These are phyloP conservation scores for Pionites leucogaster DNA, from an alignment of 2,113 vertebrate species.

Conservation along the genomic window DNA sequence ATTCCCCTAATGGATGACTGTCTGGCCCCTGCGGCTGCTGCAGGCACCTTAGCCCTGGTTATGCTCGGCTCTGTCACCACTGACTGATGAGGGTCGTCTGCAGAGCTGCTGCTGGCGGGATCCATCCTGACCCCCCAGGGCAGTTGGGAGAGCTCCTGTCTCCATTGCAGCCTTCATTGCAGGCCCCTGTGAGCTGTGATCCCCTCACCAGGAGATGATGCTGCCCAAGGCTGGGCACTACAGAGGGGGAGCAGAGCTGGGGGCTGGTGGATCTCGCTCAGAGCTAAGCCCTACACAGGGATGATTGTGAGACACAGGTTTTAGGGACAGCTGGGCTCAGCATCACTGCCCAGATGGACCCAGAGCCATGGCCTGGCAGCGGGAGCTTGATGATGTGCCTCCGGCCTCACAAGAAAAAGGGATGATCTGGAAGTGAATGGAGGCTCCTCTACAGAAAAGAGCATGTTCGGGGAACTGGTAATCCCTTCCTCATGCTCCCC, in stretches of 20 bases:
- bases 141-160: background rate
- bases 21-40: background rate
- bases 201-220: background rate
- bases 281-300: background rate
- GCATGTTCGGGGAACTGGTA: background rate
- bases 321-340: background rate
- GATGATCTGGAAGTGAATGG: background rate
- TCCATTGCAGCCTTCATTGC: background rate
- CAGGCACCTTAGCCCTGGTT: background rate
- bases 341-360: background rate
- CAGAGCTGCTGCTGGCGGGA: background rate
- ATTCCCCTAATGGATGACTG: constrained; percentile 1
- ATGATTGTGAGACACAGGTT: background rate
- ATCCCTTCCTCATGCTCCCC: background rate
- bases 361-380: background rate
- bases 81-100: constrained; percentile 47
- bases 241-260: fast-evolving
- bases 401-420: background rate
- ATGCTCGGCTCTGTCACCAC: background rate
- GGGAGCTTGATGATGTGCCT: background rate
- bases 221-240: background rate
- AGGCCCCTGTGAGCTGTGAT: background rate
- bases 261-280: background rate
- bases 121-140: background rate
- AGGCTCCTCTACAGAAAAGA: background rate